phyloP scores from a whole-genome alignment of 1,140 invertebrate species.

The Macrocentrus cingulum region DNA sequence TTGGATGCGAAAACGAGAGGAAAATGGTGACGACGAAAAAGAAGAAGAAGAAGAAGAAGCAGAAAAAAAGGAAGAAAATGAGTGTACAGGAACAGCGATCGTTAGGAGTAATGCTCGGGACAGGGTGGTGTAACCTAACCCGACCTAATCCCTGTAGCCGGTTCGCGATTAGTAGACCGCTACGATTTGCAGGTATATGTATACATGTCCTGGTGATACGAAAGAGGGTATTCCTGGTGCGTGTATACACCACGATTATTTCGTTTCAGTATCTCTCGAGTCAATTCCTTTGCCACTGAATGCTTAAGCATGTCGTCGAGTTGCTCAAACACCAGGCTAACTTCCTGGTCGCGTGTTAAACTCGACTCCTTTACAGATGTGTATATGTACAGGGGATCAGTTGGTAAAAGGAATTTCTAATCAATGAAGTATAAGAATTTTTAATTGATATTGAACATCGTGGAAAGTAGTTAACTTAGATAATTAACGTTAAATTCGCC shows the following conservation, averaged over 20 bases:
- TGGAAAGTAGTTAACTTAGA: no score
- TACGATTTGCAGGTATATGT: not conserved
- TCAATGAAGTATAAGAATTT: no score
- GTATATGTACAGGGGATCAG: not conserved
- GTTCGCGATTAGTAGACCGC: slow-evolving; percentile 2
- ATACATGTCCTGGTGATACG: no score
- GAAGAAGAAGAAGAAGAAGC: not conserved
- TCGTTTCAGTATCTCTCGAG: no score
- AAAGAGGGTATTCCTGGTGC: not conserved
- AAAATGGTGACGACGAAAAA: not conserved
- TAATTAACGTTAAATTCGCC: no score
- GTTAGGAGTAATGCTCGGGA: slow-evolving; percentile 8
- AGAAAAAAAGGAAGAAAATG: not conserved
- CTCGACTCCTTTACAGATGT: not conserved
- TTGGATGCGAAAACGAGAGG: not conserved
- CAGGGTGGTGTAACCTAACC: slow-evolving; percentile 7
- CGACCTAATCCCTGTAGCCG: not conserved
- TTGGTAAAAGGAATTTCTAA: no score
- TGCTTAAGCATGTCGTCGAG: slow-evolving; percentile 4
- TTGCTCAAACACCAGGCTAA: not conserved
- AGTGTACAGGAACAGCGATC: slow-evolving; percentile 1
- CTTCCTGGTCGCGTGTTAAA: slow-evolving; percentile 3
- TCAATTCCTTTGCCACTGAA: slow-evolving; percentile 2
- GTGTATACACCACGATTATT: not conserved
- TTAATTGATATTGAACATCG: no score